These are phyloP conservation scores for Coreoperca whiteheadi DNA, from an alignment of 2,113 vertebrate species.

Conservation along the genomic window DNA sequence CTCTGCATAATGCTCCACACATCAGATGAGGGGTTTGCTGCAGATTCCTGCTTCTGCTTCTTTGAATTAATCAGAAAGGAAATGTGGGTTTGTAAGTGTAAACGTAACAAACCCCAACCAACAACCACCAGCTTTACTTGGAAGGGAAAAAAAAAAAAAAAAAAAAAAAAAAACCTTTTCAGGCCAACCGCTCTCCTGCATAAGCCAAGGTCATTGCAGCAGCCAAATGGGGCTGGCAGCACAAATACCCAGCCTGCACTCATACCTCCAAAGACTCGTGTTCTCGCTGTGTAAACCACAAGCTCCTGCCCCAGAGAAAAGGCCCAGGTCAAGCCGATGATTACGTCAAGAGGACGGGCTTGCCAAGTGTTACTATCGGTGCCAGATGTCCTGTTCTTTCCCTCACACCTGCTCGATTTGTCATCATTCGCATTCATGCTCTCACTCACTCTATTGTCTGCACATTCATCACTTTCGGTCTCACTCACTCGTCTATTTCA, in stretches of 20 bases:
- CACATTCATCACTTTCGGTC: slow-evolving; percentile 35
- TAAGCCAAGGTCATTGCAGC: slow-evolving; percentile 57
- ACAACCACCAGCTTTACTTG: not conserved
- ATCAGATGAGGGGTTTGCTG: slow-evolving; percentile 13
- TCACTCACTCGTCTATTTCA: slow-evolving; percentile 16
- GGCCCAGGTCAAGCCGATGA: slow-evolving; percentile 45
- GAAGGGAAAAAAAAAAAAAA: not conserved
- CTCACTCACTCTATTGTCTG: slow-evolving; percentile 24
- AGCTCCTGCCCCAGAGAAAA: slow-evolving; percentile 24
- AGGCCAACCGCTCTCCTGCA: not conserved
- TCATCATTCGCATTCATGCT: slow-evolving; percentile 28
- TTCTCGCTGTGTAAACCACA: slow-evolving; percentile 41
- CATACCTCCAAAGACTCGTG: slow-evolving; percentile 29
- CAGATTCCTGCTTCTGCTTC: not conserved
- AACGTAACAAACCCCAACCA: slow-evolving; percentile 6
- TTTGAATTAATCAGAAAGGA: not conserved
- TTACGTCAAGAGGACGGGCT: slow-evolving; percentile 27
- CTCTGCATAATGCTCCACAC: slow-evolving; percentile 13
- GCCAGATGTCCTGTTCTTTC: slow-evolving; percentile 48
- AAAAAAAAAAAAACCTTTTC: not conserved
- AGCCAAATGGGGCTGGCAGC: slow-evolving; percentile 48
- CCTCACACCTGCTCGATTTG: slow-evolving; percentile 53
- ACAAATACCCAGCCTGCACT: slow-evolving; percentile 1
- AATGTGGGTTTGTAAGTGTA: slow-evolving; percentile 1
- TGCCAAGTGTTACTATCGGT: slow-evolving; percentile 55